Conservation (phyloP, 2,888 invertebrate species). For the Mycalesis mineus region DNA sequence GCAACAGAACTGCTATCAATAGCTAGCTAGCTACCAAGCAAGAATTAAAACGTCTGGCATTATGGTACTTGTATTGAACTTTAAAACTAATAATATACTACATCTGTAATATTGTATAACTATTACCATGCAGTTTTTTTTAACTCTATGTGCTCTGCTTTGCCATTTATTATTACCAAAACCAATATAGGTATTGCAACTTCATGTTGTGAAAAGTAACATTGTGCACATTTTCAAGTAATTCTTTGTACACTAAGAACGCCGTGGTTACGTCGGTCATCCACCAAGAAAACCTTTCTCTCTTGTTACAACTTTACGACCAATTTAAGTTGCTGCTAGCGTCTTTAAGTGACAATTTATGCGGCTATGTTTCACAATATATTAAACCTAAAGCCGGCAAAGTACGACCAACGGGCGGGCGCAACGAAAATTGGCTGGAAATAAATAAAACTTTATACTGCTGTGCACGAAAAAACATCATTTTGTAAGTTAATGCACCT, state of each 20-base stretch:
- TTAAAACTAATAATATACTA: too few relatives aligned
- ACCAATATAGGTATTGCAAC: too few relatives aligned
- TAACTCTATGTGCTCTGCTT: too few relatives aligned
- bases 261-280: slow-evolving; percentile 13
- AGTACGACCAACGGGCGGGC: slow-evolving; percentile 15
- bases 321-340: slow-evolving; percentile 28
- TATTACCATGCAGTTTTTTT: too few relatives aligned
- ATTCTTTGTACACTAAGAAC: background rate
- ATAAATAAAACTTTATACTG: slow-evolving; percentile 19
- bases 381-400: slow-evolving; percentile 29
- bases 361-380: slow-evolving; percentile 30
- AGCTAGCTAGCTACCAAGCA: too few relatives aligned
- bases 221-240: background rate
- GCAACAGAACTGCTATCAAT: too few relatives aligned
- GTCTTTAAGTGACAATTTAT: slow-evolving; percentile 31
- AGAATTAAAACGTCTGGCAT: too few relatives aligned
- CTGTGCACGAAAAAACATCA: slow-evolving; percentile 9
- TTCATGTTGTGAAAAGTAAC: too few relatives aligned
- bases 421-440: slow-evolving; percentile 12
- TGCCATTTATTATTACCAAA: too few relatives aligned
- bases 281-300: slow-evolving; percentile 16
- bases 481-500: slow-evolving; percentile 8
- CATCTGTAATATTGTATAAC: too few relatives aligned
- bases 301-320: slow-evolving; percentile 26
- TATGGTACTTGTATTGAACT: too few relatives aligned